Percentiles rank a stretch among this genome's conserved stretches.
phyloP scores from a whole-genome alignment of 2,888 invertebrate genomes.

The Xanthia icteritia region DNA sequence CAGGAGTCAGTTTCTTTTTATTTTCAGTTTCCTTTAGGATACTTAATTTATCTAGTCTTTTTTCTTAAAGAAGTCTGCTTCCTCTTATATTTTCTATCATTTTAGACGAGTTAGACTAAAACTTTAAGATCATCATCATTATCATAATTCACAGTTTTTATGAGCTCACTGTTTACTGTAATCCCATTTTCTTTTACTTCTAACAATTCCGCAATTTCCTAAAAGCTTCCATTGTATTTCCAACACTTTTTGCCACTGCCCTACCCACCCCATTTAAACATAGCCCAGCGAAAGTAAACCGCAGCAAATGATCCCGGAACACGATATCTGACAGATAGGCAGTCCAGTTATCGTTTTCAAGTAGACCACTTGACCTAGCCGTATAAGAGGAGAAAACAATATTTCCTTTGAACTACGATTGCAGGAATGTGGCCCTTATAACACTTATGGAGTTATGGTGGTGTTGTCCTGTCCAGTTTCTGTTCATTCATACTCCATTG shows the following conservation, averaged over 20 bases:
- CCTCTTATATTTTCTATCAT: not conserved
- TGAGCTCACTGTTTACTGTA: not conserved
- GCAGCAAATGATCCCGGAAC: slow-evolving; percentile 63
- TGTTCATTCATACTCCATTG: slow-evolving; percentile 70
- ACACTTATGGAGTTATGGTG: slow-evolving; percentile 56
- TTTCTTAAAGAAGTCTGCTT: not conserved
- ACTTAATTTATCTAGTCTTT: not conserved
- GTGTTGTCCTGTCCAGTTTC: slow-evolving; percentile 48
- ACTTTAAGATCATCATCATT: not conserved
- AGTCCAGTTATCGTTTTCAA: slow-evolving; percentile 66
- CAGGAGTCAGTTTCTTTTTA: not conserved
- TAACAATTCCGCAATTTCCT: not conserved
- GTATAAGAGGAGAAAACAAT: slow-evolving; percentile 74
- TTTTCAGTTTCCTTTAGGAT: no score
- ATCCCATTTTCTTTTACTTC: not conserved
- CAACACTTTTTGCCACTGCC: not conserved
- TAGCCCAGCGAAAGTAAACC: slow-evolving; percentile 57
- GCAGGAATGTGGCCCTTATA: slow-evolving; percentile 64
- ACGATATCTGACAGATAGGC: slow-evolving; percentile 54
- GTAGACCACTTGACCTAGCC: slow-evolving; percentile 71
- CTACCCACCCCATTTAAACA: slow-evolving; percentile 31
- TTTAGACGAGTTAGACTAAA: no score
- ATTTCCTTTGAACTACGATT: slow-evolving; percentile 69
- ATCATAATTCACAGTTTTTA: not conserved
- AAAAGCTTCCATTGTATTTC: not conserved